A percentile compares a stretch with the other conserved stretches of the same genome.
phyloP scores from a whole-genome alignment of 1,140 invertebrate species.

The Glossosoma conforme region DNA sequence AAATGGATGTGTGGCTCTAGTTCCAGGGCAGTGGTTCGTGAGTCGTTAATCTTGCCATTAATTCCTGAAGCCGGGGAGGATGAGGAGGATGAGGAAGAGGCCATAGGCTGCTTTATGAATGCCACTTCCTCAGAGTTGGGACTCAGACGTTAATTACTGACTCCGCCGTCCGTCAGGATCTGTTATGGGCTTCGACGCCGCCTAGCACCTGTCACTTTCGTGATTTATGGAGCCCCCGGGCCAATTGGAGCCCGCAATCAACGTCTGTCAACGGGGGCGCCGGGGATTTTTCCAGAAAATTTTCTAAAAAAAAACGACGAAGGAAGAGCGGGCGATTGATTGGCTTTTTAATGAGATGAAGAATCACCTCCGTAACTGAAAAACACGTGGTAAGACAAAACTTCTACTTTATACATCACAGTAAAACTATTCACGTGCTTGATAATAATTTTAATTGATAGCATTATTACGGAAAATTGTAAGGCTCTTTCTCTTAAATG shows the following conservation, averaged over 20 bases:
- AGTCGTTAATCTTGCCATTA: slow-evolving; percentile 28
- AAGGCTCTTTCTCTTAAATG: too few relatives aligned
- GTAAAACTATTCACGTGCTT: too few relatives aligned
- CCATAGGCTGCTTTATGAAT: slow-evolving; percentile 7
- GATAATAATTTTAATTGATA: too few relatives aligned
- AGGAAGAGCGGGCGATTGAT: too few relatives aligned
- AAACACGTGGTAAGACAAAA: slow-evolving; percentile 1
- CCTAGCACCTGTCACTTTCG: slow-evolving; percentile 26
- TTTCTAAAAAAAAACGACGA: too few relatives aligned
- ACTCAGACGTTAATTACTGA: slow-evolving; percentile 20
- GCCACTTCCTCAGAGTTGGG: neutral
- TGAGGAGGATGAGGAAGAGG: slow-evolving; percentile 2
- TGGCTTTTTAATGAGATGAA: too few relatives aligned
- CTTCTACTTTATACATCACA: too few relatives aligned
- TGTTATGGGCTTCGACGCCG: neutral
- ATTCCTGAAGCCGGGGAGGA: too few relatives aligned
- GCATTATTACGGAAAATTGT: too few relatives aligned
- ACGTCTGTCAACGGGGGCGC: slow-evolving; percentile 19
- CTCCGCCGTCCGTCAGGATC: slow-evolving; percentile 16
- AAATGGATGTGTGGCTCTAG: neutral
- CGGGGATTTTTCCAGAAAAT: slow-evolving; percentile 4
- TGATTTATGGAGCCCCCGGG: slow-evolving; percentile 25
- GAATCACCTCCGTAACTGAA: too few relatives aligned
- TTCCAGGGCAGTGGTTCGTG: slow-evolving; percentile 15
- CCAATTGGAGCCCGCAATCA: slow-evolving; percentile 17